Evolutionary conservation across 2,888 invertebrate genomes (phyloP).

Genomic region (Limulus polyphemus): DNA sequence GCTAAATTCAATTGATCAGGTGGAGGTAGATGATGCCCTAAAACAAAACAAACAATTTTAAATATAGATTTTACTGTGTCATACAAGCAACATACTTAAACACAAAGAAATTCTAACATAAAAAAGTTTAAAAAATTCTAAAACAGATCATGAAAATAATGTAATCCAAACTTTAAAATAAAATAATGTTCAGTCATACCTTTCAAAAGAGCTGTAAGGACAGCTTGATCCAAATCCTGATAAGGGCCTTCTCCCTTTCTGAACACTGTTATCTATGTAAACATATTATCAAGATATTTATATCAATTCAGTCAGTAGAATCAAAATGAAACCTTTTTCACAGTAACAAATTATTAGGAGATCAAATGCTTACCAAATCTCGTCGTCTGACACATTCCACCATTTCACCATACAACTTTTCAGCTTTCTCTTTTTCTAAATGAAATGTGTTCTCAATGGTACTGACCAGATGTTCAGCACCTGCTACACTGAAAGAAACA

Average conservation of each 20-base stretch:
- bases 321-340: too few species aligned
- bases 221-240: slow-evolving; percentile 91
- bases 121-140: neutral
- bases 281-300: too few species aligned
- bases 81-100: too few species aligned
- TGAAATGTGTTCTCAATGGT: slow-evolving; percentile 91
- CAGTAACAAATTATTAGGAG: too few species aligned
- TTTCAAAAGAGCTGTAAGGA: slow-evolving; percentile 85
- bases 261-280: slow-evolving; percentile 73
- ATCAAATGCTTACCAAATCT: slow-evolving; percentile 55
- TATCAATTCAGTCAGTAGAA: too few species aligned
- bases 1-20: slow-evolving; percentile 89
- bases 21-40: slow-evolving; percentile 39
- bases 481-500: too few species aligned
- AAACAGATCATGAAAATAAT: too few species aligned
- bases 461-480: slow-evolving; percentile 41
- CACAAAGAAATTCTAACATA: too few species aligned
- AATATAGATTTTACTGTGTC: slow-evolving; percentile 41
- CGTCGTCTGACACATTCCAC: slow-evolving; percentile 84
- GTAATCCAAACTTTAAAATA: too few species aligned
- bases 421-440: slow-evolving; percentile 72
- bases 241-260: slow-evolving; percentile 69
- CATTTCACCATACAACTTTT: slow-evolving; percentile 81
- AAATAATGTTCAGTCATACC: slow-evolving; percentile 47
- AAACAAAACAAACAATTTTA: too few species aligned